A percentile compares a stretch with the other conserved stretches of the same genome.
These are phyloP conservation scores for Hemibates koningsi DNA, from an alignment of 2,113 vertebrate genomes.

Conservation along the genomic window DNA sequence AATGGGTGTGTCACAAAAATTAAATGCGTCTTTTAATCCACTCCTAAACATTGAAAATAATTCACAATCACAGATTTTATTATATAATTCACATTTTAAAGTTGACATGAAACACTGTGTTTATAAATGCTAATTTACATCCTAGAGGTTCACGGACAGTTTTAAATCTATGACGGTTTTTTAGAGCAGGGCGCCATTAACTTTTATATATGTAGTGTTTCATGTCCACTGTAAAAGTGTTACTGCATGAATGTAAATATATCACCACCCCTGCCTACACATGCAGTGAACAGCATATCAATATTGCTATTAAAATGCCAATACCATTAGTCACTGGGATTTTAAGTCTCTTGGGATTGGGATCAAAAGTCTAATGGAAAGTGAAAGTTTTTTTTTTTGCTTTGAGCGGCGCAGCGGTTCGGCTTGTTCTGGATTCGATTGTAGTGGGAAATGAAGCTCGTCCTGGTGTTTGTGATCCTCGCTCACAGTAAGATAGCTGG, in stretches of 20 bases:
- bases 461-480: not conserved
- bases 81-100: not conserved
- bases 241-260: not conserved
- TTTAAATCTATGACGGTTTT: not conserved
- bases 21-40: not conserved
- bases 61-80: not conserved
- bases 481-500: not conserved
- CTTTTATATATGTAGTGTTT: not conserved
- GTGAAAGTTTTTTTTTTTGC: not conserved
- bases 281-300: not conserved
- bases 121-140: not conserved
- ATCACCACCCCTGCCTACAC: not conserved
- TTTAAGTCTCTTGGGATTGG: not conserved
- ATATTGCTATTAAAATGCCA: not conserved
- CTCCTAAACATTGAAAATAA: not conserved
- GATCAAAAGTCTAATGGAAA: not conserved
- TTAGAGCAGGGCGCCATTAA: not conserved
- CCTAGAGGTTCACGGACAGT: not conserved
- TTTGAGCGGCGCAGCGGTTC: accelerated
- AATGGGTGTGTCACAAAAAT: not conserved
- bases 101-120: not conserved
- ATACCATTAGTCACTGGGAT: not conserved
- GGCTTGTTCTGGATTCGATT: not conserved
- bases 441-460: not conserved
- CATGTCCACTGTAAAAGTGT: not conserved